Conservation (phyloP, 2,113 vertebrate species). For the Chelonoidis abingdonii region DNA sequence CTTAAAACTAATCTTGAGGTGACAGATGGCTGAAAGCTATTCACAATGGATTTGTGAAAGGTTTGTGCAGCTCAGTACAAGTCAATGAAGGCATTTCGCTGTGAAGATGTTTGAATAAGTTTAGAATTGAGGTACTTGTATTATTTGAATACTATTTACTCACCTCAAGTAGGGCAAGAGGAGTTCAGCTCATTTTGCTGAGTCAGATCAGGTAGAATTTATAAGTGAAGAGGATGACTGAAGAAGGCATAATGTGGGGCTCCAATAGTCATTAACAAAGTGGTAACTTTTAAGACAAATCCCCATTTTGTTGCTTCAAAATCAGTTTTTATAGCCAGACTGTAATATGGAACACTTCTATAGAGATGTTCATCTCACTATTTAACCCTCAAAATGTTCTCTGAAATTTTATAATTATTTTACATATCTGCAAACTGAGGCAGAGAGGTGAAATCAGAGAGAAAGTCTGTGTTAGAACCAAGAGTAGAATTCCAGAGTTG, state of each 20-base stretch:
- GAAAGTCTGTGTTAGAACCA: neutral
- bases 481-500: neutral
- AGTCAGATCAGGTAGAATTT: neutral
- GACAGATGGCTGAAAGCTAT: neutral
- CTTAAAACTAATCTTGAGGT: neutral
- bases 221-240: neutral
- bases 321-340: neutral
- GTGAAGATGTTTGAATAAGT: neutral
- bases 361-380: neutral
- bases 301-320: neutral
- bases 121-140: neutral
- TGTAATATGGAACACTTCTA: neutral
- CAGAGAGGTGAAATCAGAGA: neutral
- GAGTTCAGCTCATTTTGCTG: neutral
- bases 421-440: neutral
- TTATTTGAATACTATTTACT: neutral
- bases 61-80: neutral
- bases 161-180: neutral
- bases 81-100: accelerated
- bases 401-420: neutral
- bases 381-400: neutral
- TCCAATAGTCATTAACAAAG: neutral
- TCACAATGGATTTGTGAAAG: neutral
- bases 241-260: neutral
- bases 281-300: neutral